These are phyloP conservation scores for Chaenocephalus aceratus DNA, from an alignment of 2,113 vertebrate genomes.

Conservation along the genomic window DNA sequence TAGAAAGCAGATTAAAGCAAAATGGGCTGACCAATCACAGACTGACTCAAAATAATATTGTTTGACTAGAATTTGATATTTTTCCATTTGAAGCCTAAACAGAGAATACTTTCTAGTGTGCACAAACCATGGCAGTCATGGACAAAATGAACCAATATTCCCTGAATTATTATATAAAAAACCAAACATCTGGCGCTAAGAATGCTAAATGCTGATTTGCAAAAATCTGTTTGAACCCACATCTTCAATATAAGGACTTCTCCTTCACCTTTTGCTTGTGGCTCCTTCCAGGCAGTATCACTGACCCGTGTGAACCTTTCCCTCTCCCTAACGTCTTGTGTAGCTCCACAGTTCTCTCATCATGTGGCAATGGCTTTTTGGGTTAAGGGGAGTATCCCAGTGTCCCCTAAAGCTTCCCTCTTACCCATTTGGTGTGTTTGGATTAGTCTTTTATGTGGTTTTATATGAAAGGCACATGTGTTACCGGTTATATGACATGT, in stretches of 20 bases:
- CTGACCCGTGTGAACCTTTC: slow-evolving; percentile 22
- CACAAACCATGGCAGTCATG: background rate
- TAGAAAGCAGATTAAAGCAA: slow-evolving; percentile 13
- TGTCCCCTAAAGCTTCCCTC: slow-evolving; percentile 9
- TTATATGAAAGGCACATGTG: slow-evolving; percentile 28
- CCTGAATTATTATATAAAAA: too few relatives aligned
- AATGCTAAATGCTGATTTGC: slow-evolving; percentile 24
- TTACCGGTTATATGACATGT: background rate
- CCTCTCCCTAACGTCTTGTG: background rate
- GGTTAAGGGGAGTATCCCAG: slow-evolving; percentile 17
- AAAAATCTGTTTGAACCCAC: slow-evolving; percentile 20
- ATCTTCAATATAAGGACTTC: background rate
- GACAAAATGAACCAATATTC: too few relatives aligned
- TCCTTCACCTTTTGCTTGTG: slow-evolving; percentile 15
- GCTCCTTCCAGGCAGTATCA: slow-evolving; percentile 12
- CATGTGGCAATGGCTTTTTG: slow-evolving; percentile 1
- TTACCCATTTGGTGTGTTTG: slow-evolving; percentile 32
- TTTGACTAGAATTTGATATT: background rate
- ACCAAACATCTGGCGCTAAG: background rate
- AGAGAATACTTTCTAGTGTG: background rate
- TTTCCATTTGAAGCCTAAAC: background rate
- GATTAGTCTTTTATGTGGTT: slow-evolving; percentile 29
- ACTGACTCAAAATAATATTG: too few relatives aligned
- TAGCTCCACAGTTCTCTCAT: slow-evolving; percentile 25
- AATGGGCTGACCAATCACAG: slow-evolving; percentile 1